Conservation (phyloP, 35 echinoderm and acorn worm species). For the Chiridota heheva region DNA sequence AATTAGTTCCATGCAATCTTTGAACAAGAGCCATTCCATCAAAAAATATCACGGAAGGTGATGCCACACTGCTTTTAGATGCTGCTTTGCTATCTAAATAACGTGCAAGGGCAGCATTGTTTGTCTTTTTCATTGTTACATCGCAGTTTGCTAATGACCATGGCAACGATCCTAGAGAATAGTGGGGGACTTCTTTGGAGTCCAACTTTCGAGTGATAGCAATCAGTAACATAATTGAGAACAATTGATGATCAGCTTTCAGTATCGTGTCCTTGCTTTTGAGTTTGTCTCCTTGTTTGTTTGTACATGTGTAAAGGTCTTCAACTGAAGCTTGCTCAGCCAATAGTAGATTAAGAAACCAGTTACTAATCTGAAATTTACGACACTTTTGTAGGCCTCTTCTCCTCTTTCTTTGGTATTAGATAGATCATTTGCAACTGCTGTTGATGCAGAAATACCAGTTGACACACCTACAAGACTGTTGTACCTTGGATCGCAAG, state of each 20-base stretch:
- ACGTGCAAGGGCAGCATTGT: constrained; percentile 38
- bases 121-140: constrained; percentile 41
- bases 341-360: background rate
- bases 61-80: background rate
- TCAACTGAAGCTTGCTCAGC: background rate
- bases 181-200: constrained; percentile 2
- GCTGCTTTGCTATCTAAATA: constrained; percentile 21
- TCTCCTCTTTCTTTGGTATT: background rate
- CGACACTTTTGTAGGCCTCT: background rate
- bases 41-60: constrained; percentile 13
- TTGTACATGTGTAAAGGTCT: too few species aligned
- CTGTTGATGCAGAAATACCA: background rate
- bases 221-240: constrained; percentile 31
- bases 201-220: constrained; percentile 17
- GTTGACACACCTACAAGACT: constrained; percentile 12
- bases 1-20: constrained; percentile 15
- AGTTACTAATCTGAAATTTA: background rate
- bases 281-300: background rate
- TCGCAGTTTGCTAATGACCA: constrained; percentile 47
- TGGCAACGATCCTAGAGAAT: constrained; percentile 49
- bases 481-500: background rate
- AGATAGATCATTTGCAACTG: background rate
- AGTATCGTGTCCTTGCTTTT: constrained; percentile 6
- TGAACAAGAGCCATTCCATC: constrained; percentile 51
- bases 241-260: constrained; percentile 20